Conservation (phyloP, 2,888 invertebrate species). For the Agriopis aurantiaria region DNA sequence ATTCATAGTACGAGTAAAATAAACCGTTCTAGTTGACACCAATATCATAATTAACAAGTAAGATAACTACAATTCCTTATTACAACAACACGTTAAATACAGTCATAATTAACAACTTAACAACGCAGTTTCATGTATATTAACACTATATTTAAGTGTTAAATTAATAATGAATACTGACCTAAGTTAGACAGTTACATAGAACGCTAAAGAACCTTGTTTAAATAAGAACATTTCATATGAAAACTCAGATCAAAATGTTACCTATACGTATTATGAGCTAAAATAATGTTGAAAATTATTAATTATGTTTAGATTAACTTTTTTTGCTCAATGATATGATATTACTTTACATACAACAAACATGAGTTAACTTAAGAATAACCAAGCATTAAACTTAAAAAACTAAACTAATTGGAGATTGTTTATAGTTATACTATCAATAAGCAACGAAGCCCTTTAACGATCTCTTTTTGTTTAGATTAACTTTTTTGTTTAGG, state of each 20-base stretch:
- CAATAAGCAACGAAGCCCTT: no score
- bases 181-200: neutral
- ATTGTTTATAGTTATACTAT: no score
- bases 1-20: neutral
- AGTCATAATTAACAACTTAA: slow-evolving; percentile 6
- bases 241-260: neutral
- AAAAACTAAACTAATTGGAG: no score
- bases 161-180: neutral
- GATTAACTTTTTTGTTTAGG: no score
- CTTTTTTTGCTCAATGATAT: no score
- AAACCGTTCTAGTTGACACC: slow-evolving; percentile 6
- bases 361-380: no score
- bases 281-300: no score
- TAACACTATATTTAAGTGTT: slow-evolving; percentile 15
- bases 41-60: slow-evolving; percentile 15
- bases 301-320: no score
- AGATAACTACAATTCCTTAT: slow-evolving; percentile 6
- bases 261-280: no score
- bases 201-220: neutral
- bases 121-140: slow-evolving; percentile 27
- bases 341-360: no score
- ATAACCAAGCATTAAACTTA: no score
- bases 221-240: neutral
- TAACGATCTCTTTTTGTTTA: no score
- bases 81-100: slow-evolving; percentile 12